Evolutionary conservation across 2,113 vertebrate genomes (phyloP).

Genomic region (Myodes glareolus): DNA sequence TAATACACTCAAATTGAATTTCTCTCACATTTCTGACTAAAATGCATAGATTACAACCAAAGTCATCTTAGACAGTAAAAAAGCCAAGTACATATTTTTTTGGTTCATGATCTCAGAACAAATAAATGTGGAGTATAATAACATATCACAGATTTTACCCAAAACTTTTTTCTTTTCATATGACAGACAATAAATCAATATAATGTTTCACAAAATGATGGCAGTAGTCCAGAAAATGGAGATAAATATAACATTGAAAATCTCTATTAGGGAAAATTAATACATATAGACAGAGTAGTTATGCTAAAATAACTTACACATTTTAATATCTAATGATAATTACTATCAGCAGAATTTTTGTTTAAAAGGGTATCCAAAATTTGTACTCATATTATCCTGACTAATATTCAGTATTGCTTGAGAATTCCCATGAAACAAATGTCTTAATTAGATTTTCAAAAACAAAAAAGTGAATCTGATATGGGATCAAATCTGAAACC

Average conservation of each 20-base stretch:
- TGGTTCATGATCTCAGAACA: not conserved
- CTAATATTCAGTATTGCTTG: not conserved
- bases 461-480: not conserved
- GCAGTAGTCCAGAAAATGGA: not conserved
- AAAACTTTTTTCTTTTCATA: constrained; percentile 33
- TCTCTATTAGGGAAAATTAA: not conserved
- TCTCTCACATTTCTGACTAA: not conserved
- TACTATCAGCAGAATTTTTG: not conserved
- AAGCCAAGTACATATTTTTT: not conserved
- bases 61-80: constrained; percentile 1
- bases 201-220: not conserved
- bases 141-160: not conserved
- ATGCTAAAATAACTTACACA: not conserved
- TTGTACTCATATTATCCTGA: not conserved
- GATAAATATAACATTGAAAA: not conserved
- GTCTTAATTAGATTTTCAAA: not conserved
- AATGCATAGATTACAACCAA: not conserved
- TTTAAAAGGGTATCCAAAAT: not conserved
- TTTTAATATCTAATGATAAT: constrained; percentile 12
- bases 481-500: not conserved
- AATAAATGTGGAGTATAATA: not conserved
- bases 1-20: not conserved
- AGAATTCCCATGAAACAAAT: not conserved
- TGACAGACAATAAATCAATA: not conserved
- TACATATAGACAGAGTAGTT: not conserved